Evolutionary conservation across 2,888 invertebrate genomes (phyloP).

Genomic region (Agrotis clavis): DNA sequence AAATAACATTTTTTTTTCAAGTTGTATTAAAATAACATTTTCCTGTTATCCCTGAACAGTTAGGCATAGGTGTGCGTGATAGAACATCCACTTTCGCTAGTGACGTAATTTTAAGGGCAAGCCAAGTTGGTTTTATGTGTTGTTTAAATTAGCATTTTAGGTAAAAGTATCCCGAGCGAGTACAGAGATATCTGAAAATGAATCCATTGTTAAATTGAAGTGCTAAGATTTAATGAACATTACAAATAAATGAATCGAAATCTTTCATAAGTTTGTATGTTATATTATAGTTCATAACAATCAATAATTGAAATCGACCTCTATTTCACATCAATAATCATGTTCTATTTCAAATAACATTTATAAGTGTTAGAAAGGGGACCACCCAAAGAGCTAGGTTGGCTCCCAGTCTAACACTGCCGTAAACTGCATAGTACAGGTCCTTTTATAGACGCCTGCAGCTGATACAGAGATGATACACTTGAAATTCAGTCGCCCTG

Average conservation of each 20-base stretch:
- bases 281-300: too few species aligned
- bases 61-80: too few species aligned
- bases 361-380: background rate
- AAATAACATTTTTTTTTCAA: background rate
- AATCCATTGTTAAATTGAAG: too few species aligned
- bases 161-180: background rate
- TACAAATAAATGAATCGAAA: too few species aligned
- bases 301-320: too few species aligned
- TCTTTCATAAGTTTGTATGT: too few species aligned
- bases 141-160: background rate
- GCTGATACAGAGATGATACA: background rate
- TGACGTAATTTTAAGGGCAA: too few species aligned
- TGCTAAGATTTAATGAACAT: too few species aligned
- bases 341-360: background rate
- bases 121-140: background rate
- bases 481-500: background rate
- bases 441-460: constrained; percentile 5
- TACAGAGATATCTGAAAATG: too few species aligned
- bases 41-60: too few species aligned
- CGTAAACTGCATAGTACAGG: background rate
- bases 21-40: too few species aligned
- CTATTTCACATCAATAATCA: background rate
- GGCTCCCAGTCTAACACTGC: constrained; percentile 2
- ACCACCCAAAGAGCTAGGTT: background rate
- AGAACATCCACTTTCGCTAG: too few species aligned